A percentile compares a stretch with the other conserved stretches of the same genome.
Evolutionary conservation across 2,888 invertebrate species (phyloP).

Genomic region (Blastobasis adustella): DNA sequence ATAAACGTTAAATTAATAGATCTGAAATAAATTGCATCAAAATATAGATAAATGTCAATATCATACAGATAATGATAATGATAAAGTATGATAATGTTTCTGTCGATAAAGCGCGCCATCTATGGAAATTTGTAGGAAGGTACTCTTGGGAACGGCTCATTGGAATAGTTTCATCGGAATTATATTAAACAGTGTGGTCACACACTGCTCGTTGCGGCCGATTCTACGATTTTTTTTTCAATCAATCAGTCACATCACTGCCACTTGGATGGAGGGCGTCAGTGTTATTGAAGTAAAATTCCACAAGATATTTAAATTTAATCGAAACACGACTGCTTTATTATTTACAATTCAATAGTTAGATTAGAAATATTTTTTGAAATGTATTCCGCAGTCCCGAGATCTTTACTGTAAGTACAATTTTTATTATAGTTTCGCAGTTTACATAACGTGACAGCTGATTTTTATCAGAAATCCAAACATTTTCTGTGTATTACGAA

Average conservation of each 20-base stretch:
- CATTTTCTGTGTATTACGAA: conserved; percentile 20
- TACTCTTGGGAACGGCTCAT: too few species aligned
- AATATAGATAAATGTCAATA: too few species aligned
- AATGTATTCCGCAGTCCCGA: conserved; percentile 68
- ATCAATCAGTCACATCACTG: conserved; percentile 22
- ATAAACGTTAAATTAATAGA: too few species aligned
- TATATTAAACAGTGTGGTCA: not conserved
- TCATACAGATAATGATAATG: too few species aligned
- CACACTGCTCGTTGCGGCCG: not conserved
- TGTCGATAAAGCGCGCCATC: too few species aligned
- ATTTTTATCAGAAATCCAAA: conserved; percentile 47
- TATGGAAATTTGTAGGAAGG: too few species aligned
- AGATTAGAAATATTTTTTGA: conserved; percentile 48
- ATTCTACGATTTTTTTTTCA: not conserved
- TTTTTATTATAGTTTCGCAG: conserved; percentile 57
- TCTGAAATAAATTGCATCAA: too few species aligned
- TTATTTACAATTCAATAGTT: conserved; percentile 29
- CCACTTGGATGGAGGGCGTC: conserved; percentile 56
- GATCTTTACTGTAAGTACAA: conserved; percentile 64
- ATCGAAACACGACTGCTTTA: conserved; percentile 18
- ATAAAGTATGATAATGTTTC: too few species aligned
- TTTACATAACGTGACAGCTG: conserved; percentile 73
- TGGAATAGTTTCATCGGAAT: too few species aligned
- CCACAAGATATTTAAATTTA: conserved; percentile 30
- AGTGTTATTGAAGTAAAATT: conserved; percentile 7